Evolutionary conservation across 2,888 invertebrate genomes (phyloP).

Genomic region (Frankliniella fusca): DNA sequence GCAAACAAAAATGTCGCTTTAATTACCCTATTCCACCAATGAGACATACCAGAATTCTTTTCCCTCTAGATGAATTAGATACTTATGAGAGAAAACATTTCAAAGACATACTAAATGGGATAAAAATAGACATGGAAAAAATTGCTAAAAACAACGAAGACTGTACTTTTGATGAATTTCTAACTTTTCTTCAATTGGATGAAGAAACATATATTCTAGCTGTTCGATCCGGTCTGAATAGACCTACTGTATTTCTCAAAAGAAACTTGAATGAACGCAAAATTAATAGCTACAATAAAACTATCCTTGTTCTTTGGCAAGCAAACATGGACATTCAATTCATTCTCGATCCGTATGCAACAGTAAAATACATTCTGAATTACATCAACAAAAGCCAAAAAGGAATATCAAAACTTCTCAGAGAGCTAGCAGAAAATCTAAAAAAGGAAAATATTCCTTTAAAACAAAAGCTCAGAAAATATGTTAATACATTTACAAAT

Average conservation of each 20-base stretch:
- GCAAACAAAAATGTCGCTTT: constrained; percentile 32
- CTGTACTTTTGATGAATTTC: constrained; percentile 34
- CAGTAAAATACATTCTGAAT: not conserved
- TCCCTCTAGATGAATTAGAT: constrained; percentile 35
- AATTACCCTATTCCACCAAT: constrained; percentile 25
- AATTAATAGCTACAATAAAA: constrained; percentile 41
- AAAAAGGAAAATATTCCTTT: not conserved
- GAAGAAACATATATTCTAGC: constrained; percentile 36
- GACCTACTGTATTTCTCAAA: constrained; percentile 36
- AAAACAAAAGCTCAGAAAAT: not conserved
- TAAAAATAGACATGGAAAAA: not conserved
- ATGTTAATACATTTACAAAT: not conserved
- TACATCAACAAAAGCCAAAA: not conserved
- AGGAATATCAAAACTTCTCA: not conserved
- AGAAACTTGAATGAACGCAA: constrained; percentile 32
- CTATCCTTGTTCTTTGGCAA: constrained; percentile 37
- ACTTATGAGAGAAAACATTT: not conserved
- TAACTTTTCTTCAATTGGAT: constrained; percentile 32
- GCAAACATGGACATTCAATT: constrained; percentile 39
- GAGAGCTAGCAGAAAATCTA: not conserved
- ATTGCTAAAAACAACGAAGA: constrained; percentile 13
- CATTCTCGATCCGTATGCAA: not conserved
- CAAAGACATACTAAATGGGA: not conserved
- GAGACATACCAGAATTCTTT: constrained; percentile 34
- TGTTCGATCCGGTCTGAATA: constrained; percentile 35